A percentile compares a stretch with the other conserved stretches of the same genome.
These are phyloP conservation scores for Pampusana beccarii DNA, from an alignment of 2,113 vertebrate genomes.

Conservation along the genomic window DNA sequence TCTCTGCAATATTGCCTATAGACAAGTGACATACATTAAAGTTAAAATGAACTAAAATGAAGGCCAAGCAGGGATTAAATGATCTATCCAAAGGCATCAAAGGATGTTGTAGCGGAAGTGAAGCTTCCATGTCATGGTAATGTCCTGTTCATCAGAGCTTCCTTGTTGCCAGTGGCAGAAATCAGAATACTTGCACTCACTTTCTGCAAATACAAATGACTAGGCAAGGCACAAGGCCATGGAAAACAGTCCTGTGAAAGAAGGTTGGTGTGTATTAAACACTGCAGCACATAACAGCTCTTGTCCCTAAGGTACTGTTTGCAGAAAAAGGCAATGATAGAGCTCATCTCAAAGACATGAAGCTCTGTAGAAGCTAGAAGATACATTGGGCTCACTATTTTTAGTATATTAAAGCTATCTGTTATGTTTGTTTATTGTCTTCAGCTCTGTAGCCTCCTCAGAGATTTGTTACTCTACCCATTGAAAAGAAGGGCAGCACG, in stretches of 20 bases:
- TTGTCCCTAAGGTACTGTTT: not conserved
- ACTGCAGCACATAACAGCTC: not conserved
- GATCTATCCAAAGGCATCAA: not conserved
- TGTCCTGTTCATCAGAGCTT: not conserved
- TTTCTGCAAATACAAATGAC: not conserved
- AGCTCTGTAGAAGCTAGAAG: not conserved
- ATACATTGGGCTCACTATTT: not conserved
- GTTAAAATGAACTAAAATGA: not conserved
- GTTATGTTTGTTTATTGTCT: slow-evolving; percentile 35
- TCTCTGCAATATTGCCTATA: not conserved
- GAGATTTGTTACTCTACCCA: slow-evolving; percentile 7
- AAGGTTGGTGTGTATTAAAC: not conserved
- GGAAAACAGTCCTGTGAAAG: not conserved
- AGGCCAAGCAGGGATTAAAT: not conserved
- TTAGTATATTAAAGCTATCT: slow-evolving; percentile 63
- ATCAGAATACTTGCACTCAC: not conserved
- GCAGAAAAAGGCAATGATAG: not conserved
- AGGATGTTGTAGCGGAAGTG: not conserved
- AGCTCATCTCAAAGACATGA: not conserved
- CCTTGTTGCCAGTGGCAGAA: not conserved
- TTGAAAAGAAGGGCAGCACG: not conserved
- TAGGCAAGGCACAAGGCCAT: not conserved
- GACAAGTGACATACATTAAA: not conserved
- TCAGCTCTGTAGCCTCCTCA: not conserved
- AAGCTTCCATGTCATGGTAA: not conserved